These are phyloP conservation scores for Leucophora obtusa DNA, from an alignment of 2,888 invertebrate species.

Conservation along the genomic window DNA sequence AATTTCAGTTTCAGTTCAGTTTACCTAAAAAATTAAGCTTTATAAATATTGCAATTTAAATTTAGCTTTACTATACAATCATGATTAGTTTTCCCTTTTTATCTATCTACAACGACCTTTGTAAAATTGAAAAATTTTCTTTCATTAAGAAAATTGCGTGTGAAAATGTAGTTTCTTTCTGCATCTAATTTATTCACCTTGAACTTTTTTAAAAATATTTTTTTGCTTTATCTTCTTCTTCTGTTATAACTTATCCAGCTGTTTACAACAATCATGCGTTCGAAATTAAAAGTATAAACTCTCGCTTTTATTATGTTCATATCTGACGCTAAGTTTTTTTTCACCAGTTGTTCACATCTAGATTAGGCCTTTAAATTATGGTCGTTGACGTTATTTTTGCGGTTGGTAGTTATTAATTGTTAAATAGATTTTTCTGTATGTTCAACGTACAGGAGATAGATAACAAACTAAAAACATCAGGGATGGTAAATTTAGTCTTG, in stretches of 20 bases:
- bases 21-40: too few species aligned
- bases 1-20: too few species aligned
- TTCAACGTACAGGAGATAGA: background rate
- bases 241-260: background rate
- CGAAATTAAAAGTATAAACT: conserved; percentile 61
- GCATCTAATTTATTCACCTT: conserved; percentile 70
- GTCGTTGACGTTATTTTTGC: background rate
- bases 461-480: background rate
- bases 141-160: conserved; percentile 70
- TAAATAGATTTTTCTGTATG: conserved; percentile 6
- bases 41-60: background rate
- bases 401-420: background rate
- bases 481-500: too few species aligned
- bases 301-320: conserved; percentile 29
- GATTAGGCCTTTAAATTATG: background rate
- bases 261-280: conserved; percentile 47
- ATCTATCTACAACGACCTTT: conserved; percentile 38
- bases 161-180: conserved; percentile 68
- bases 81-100: conserved; percentile 31
- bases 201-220: conserved; percentile 68
- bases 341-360: background rate
- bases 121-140: conserved; percentile 17
- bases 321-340: background rate
- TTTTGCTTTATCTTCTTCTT: conserved; percentile 30
- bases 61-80: conserved; percentile 7